These are phyloP conservation scores for Dendrocopos noguchii DNA, from an alignment of 2,113 vertebrate genomes.

Conservation along the genomic window DNA sequence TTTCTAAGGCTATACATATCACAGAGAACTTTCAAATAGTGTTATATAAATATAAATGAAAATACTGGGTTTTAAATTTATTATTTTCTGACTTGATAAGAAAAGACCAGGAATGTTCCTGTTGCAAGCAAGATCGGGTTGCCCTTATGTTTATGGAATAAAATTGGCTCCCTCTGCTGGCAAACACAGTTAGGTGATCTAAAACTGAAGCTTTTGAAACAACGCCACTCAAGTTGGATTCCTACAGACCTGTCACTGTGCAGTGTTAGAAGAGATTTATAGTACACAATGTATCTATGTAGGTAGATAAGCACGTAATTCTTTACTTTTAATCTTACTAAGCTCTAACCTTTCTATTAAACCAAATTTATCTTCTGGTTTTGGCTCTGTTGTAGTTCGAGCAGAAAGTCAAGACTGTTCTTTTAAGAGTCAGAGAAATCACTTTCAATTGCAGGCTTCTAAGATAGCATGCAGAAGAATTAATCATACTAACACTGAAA, in stretches of 20 bases:
- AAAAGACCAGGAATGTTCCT: background rate
- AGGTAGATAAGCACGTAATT: background rate
- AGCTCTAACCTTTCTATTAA: background rate
- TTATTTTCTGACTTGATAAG: background rate
- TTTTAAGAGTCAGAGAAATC: background rate
- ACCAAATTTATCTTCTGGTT: background rate
- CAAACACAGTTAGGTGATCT: background rate
- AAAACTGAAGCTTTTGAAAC: background rate
- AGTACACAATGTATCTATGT: background rate
- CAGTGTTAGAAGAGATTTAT: background rate
- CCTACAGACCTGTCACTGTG: background rate
- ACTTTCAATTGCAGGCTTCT: background rate
- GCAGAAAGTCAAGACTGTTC: background rate
- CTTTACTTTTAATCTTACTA: background rate
- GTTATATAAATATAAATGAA: background rate
- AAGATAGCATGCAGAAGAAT: background rate
- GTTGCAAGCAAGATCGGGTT: background rate
- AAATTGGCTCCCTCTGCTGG: conserved; percentile 29
- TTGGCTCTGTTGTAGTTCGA: background rate
- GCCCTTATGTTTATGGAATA: background rate
- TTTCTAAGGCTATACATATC: background rate
- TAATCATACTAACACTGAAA: background rate
- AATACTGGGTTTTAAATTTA: background rate
- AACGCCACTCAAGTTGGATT: background rate
- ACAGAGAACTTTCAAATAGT: background rate